A percentile compares a stretch with the other conserved stretches of the same genome.
Evolutionary conservation across 2,888 invertebrate genomes (phyloP).

Genomic region (Agonum fuliginosum): DNA sequence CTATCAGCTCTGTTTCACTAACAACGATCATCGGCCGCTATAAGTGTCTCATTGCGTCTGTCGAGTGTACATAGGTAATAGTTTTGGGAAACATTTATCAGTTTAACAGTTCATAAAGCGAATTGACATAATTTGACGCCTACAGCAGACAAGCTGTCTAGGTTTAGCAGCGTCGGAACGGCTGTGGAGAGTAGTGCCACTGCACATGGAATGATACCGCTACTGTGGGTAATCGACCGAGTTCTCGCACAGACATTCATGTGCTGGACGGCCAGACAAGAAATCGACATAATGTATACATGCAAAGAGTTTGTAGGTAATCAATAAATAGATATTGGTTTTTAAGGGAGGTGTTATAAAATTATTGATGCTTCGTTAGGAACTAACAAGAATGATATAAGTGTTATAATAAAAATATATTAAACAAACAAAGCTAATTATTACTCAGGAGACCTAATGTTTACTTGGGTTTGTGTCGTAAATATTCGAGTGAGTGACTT

Average conservation of each 20-base stretch:
- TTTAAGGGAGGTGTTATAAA: no score
- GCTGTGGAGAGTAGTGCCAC: neutral
- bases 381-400: no score
- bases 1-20: no score
- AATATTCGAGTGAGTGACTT: no score
- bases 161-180: conserved; percentile 25
- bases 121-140: conserved; percentile 53
- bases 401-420: no score
- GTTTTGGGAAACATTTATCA: conserved; percentile 49
- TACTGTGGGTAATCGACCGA: conserved; percentile 55
- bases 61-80: conserved; percentile 12
- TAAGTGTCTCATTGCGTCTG: no score
- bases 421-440: no score
- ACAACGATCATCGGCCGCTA: no score
- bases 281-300: no score
- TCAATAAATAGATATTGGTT: neutral
- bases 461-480: no score
- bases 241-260: conserved; percentile 9
- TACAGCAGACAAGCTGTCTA: conserved; percentile 54
- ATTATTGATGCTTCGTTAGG: no score
- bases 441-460: no score
- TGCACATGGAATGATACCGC: conserved; percentile 55
- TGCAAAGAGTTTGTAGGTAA: neutral
- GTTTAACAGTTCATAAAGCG: conserved; percentile 47
- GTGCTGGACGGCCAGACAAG: neutral